A percentile compares a stretch with the other conserved stretches of the same genome.
These are phyloP conservation scores for Enteromius paludinosus DNA, from an alignment of 2,797 vertebrate genomes.

Conservation along the genomic window DNA sequence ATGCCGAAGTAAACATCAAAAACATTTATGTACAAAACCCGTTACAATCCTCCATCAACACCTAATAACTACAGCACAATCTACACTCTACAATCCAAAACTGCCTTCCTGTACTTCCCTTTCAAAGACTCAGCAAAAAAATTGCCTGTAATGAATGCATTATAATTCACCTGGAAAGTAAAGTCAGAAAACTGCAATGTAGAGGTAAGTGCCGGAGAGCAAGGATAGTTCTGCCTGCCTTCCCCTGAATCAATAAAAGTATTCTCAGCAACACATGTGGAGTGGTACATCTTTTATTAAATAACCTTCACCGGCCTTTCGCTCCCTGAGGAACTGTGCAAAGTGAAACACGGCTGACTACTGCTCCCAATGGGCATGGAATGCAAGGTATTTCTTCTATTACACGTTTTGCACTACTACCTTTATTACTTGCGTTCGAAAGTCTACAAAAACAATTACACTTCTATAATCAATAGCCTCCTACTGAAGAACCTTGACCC, in stretches of 20 bases:
- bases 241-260: slow-evolving; percentile 59
- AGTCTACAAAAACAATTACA: neutral
- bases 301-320: slow-evolving; percentile 44
- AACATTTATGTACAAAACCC: slow-evolving; percentile 64
- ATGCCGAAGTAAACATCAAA: slow-evolving; percentile 36
- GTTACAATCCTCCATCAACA: slow-evolving; percentile 42
- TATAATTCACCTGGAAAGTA: slow-evolving; percentile 51
- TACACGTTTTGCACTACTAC: neutral
- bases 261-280: slow-evolving; percentile 45
- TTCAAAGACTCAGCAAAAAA: slow-evolving; percentile 54
- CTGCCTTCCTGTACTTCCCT: slow-evolving; percentile 27
- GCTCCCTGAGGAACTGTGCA: neutral
- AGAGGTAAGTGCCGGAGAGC: slow-evolving; percentile 56
- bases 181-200: slow-evolving; percentile 54
- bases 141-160: slow-evolving; percentile 49
- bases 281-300: slow-evolving; percentile 48
- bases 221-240: slow-evolving; percentile 68
- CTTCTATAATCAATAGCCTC: neutral
- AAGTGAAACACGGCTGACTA: slow-evolving; percentile 34
- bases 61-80: slow-evolving; percentile 58
- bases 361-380: slow-evolving; percentile 7
- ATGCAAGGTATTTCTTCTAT: neutral
- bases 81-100: slow-evolving; percentile 63
- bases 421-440: neutral
- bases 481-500: neutral